These are phyloP conservation scores for Ivindomyrus marchei DNA, from an alignment of 2,113 vertebrate genomes.

Conservation along the genomic window DNA sequence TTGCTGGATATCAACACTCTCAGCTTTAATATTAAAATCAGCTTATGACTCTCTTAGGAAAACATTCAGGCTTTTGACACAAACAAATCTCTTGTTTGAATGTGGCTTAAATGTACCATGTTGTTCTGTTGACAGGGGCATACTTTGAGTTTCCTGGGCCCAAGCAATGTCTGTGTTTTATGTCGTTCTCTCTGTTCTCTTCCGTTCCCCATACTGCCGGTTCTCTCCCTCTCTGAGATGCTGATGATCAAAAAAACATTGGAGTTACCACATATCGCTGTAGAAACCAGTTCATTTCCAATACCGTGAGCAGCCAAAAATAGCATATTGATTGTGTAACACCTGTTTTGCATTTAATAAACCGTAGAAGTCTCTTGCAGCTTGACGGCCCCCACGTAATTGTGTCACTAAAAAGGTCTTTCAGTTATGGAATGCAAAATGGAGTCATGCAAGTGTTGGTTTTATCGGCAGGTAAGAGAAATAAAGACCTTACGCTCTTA, in stretches of 20 bases:
- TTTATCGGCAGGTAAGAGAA: not conserved
- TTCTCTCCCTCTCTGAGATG: not conserved
- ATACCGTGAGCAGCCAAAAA: not conserved
- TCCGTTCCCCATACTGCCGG: not conserved
- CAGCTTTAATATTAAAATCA: not conserved
- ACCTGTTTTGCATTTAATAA: not conserved
- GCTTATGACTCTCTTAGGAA: not conserved
- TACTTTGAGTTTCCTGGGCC: not conserved
- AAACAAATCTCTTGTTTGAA: not conserved
- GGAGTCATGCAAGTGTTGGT: not conserved
- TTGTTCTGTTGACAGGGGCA: not conserved
- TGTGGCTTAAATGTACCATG: not conserved
- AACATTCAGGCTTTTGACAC: not conserved
- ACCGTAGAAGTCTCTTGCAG: not conserved
- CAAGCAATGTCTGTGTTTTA: not conserved
- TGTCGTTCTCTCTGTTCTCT: not conserved
- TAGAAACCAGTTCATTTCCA: not conserved
- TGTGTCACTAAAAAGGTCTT: not conserved
- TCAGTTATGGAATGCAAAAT: not conserved
- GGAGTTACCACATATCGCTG: not conserved
- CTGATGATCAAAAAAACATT: not conserved
- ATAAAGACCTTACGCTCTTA: not conserved
- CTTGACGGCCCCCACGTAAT: not conserved
- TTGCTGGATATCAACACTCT: not conserved
- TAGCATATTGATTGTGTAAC: constrained; percentile 4